phyloP scores from a whole-genome alignment of 2,797 vertebrate genomes.

The Diplodus sargus region DNA sequence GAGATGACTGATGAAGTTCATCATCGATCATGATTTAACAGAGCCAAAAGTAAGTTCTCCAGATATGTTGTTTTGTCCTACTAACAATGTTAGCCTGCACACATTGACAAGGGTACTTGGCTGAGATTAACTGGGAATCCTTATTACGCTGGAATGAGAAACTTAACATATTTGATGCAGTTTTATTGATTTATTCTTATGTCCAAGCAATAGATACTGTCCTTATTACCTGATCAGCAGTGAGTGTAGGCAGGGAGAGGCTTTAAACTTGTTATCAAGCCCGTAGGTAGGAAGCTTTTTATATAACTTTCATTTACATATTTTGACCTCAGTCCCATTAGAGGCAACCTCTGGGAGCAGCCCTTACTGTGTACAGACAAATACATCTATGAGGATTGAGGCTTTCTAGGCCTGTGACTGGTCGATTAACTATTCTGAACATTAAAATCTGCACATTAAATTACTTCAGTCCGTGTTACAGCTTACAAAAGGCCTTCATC shows the following conservation, averaged over 20 bases:
- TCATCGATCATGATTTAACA: not conserved
- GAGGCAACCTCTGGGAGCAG: not conserved
- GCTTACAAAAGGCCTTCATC: not conserved
- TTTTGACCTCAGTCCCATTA: not conserved
- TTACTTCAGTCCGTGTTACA: not conserved
- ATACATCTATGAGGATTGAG: not conserved
- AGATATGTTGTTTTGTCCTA: not conserved
- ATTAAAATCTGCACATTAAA: not conserved
- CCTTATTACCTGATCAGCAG: not conserved
- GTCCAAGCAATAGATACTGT: not conserved
- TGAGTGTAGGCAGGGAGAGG: not conserved
- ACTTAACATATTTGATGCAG: too few species aligned
- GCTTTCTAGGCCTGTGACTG: not conserved
- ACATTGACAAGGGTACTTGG: not conserved
- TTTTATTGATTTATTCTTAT: not conserved
- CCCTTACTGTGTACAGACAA: not conserved
- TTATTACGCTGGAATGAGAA: not conserved
- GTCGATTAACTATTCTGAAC: not conserved
- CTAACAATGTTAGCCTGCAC: not conserved
- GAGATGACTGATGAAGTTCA: not conserved
- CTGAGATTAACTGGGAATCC: not conserved
- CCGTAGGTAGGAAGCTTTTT: not conserved
- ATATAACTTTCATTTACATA: conserved; percentile 4
- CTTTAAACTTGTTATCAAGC: not conserved
- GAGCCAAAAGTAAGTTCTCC: not conserved